Evolutionary conservation across 2,888 invertebrate species (phyloP).

Genomic region (Ecliptopera silaceata): DNA sequence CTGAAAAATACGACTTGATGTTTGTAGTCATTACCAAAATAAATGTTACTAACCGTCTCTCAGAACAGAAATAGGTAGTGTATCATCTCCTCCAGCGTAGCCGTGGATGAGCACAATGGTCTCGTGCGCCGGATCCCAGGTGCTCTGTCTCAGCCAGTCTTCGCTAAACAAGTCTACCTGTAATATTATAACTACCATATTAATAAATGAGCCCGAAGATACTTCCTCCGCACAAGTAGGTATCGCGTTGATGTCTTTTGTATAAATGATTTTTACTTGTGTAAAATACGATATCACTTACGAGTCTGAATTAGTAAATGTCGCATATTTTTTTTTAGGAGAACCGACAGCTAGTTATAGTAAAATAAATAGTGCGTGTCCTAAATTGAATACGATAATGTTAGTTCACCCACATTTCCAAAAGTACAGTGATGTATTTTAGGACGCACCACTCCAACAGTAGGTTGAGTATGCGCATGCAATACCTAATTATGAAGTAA

Average conservation of each 20-base stretch:
- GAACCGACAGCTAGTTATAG: too few relatives aligned
- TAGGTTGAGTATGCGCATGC: constrained; percentile 31
- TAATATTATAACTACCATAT: constrained; percentile 7
- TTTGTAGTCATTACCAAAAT: background rate
- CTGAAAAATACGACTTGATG: too few relatives aligned
- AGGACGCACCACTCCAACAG: constrained; percentile 9
- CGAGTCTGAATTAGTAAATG: too few relatives aligned
- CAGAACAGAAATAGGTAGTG: constrained; percentile 87
- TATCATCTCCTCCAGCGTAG: constrained; percentile 90
- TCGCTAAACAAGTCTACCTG: constrained; percentile 83
- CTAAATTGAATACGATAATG: background rate
- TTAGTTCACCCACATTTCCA: constrained; percentile 14
- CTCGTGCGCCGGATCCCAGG: constrained; percentile 87
- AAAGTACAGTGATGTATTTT: constrained; percentile 1
- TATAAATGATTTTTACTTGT: background rate
- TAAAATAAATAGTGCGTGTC: background rate
- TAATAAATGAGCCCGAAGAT: background rate
- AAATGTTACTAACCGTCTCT: constrained; percentile 83
- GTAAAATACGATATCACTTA: background rate
- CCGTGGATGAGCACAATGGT: constrained; percentile 89
- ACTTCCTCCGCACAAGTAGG: background rate
- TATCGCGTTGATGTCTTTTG: constrained; percentile 21
- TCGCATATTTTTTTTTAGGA: too few relatives aligned
- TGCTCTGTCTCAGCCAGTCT: constrained; percentile 89
- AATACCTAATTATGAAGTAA: constrained; percentile 34